Percentiles rank a stretch among this genome's conserved stretches.
Conservation (phyloP, 2,797 vertebrate genomes). For the Amazonetta brasiliensis region DNA sequence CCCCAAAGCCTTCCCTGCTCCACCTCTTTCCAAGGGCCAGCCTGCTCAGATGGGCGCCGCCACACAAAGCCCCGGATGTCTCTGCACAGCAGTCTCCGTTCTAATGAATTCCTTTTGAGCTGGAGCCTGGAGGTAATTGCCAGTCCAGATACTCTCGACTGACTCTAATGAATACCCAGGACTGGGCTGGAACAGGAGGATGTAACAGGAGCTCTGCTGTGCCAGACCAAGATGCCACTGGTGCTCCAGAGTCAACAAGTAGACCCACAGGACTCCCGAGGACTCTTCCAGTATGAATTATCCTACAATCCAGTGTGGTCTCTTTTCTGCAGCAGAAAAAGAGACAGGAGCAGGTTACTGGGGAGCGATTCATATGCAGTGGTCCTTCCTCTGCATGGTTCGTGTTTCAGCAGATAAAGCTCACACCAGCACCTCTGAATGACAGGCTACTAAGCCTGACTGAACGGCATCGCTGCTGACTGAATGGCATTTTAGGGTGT, state of each 20-base stretch:
- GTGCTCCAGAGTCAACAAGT: background rate
- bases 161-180: conserved; percentile 40
- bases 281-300: background rate
- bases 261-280: background rate
- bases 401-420: background rate
- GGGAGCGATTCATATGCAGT: background rate
- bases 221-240: background rate
- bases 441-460: background rate
- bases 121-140: background rate
- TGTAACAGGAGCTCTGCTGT: background rate
- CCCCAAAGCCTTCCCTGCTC: background rate
- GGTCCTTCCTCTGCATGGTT: background rate
- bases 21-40: background rate
- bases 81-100: background rate
- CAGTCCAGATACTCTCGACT: conserved; percentile 45
- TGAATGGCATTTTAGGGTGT: background rate
- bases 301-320: background rate
- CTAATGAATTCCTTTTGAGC: conserved; percentile 46
- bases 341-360: background rate
- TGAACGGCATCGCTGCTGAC: background rate
- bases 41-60: background rate
- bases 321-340: background rate
- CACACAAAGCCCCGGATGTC: conserved; percentile 31
- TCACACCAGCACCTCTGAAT: background rate
- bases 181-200: background rate